Percentiles rank a stretch among this genome's conserved stretches.
Conservation (phyloP, 2,888 invertebrate species). For the Iphiclides podalirius region DNA sequence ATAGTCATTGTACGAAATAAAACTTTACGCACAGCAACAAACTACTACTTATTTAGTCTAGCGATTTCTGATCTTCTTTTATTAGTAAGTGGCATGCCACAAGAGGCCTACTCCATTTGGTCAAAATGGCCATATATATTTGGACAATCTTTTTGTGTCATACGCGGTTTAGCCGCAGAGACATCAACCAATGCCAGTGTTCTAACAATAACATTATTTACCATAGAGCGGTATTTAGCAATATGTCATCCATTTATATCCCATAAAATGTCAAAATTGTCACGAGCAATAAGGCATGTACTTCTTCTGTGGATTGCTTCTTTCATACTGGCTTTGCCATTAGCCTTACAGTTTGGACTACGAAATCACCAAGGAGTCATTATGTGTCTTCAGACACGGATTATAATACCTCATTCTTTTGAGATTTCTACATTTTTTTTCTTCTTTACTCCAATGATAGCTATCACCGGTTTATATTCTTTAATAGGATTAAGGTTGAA, state of each 20-base stretch:
- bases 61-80: conserved; percentile 91
- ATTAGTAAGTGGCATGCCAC: conserved; percentile 88
- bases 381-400: conserved; percentile 72
- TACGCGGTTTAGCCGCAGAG: conserved; percentile 89
- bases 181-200: conserved; percentile 89
- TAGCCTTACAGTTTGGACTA: conserved; percentile 77
- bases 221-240: conserved; percentile 85
- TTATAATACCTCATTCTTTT: conserved; percentile 82
- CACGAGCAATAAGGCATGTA: conserved; percentile 90
- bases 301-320: conserved; percentile 90
- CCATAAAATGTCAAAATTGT: conserved; percentile 93
- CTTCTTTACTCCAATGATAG: conserved; percentile 87
- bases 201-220: conserved; percentile 90
- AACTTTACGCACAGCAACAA: conserved; percentile 90
- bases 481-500: conserved; percentile 82
- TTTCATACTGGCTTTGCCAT: conserved; percentile 86
- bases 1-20: conserved; percentile 90
- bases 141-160: conserved; percentile 88
- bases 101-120: conserved; percentile 90
- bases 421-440: conserved; percentile 86
- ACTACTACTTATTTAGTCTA: conserved; percentile 91
- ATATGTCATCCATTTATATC: conserved; percentile 83
- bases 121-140: conserved; percentile 88
- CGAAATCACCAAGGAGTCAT: conserved; percentile 54
- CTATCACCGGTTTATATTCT: conserved; percentile 87